Evolutionary conservation across 2,113 vertebrate genomes (phyloP).

Genomic region (Columbina picui): DNA sequence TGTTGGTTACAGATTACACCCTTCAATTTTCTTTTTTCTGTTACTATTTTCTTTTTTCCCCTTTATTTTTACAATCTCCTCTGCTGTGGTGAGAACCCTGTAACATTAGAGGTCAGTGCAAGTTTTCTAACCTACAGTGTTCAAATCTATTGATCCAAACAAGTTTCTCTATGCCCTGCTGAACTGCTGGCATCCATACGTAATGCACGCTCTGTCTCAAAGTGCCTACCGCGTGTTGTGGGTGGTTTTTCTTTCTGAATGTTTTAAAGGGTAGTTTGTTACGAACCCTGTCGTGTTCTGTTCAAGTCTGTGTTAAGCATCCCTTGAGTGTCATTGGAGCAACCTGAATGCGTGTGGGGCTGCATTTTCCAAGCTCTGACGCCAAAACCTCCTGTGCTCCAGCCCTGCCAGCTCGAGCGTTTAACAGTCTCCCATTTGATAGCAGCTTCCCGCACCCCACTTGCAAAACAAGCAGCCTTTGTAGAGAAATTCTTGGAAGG

Average conservation of each 20-base stretch:
- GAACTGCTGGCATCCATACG: not conserved
- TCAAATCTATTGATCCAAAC: not conserved
- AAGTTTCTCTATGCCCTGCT: not conserved
- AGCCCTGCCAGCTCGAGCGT: not conserved
- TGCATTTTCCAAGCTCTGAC: not conserved
- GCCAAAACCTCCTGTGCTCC: not conserved
- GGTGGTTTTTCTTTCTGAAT: not conserved
- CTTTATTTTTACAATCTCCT: not conserved
- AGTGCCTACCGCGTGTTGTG: not conserved
- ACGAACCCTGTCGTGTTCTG: not conserved
- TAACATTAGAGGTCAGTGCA: not conserved
- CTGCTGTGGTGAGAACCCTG: not conserved
- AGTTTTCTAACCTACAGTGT: not conserved
- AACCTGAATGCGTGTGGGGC: not conserved
- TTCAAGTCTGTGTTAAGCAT: not conserved
- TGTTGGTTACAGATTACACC: not conserved
- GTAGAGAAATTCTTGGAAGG: constrained; percentile 61
- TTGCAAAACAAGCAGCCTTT: constrained; percentile 51
- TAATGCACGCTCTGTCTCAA: not conserved
- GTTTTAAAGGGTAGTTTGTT: not conserved
- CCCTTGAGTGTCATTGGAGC: not conserved
- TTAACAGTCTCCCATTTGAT: constrained; percentile 16
- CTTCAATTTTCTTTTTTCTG: not conserved
- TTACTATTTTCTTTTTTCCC: not conserved
- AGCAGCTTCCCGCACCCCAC: not conserved